Percentiles rank a stretch among this genome's conserved stretches.
phyloP scores from a whole-genome alignment of 2,888 invertebrate genomes.

The Myopa testacea region DNA sequence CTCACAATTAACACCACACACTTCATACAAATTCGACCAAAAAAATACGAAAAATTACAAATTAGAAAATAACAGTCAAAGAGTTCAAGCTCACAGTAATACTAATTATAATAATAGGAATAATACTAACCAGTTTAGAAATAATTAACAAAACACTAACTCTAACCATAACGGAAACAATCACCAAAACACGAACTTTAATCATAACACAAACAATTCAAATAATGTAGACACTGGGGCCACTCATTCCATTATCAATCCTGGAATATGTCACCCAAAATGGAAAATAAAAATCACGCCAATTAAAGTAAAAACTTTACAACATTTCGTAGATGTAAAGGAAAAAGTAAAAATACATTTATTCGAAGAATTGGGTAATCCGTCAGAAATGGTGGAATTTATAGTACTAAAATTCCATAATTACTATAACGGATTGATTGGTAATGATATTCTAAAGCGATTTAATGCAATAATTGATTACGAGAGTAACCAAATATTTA shows the following conservation, averaged over 20 bases:
- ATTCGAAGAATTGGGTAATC: slow-evolving; percentile 38
- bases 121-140: no score
- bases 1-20: neutral
- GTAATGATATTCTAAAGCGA: slow-evolving; percentile 38
- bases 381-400: slow-evolving; percentile 33
- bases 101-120: no score
- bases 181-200: no score
- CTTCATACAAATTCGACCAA: neutral
- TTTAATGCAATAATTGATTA: slow-evolving; percentile 34
- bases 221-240: slow-evolving; percentile 38
- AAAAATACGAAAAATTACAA: neutral
- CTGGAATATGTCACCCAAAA: slow-evolving; percentile 38
- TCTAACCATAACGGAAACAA: no score
- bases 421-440: slow-evolving; percentile 41
- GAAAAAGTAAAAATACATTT: slow-evolving; percentile 35
- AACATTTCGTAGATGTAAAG: slow-evolving; percentile 30
- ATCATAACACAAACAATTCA: neutral
- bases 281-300: slow-evolving; percentile 20
- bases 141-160: no score
- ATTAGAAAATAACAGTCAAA: neutral
- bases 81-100: no score
- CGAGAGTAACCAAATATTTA: slow-evolving; percentile 19
- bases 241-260: slow-evolving; percentile 39
- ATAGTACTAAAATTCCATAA: slow-evolving; percentile 39
- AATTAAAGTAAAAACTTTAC: slow-evolving; percentile 37